phyloP scores from a whole-genome alignment of 2,113 vertebrate species.

The Neofelis nebulosa region DNA sequence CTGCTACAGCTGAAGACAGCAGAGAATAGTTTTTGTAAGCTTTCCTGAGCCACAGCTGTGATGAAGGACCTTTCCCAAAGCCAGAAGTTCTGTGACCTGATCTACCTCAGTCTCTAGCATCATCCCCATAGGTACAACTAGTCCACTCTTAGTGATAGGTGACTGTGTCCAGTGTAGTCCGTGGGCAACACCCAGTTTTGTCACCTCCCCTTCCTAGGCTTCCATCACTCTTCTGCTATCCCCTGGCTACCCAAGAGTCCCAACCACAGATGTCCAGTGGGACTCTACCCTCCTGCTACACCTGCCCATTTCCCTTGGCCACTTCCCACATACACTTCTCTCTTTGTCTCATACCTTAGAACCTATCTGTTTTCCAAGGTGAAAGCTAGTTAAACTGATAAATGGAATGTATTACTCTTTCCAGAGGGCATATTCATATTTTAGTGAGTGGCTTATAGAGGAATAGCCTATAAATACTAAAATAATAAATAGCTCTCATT shows the following conservation, averaged over 20 bases:
- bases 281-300: background rate
- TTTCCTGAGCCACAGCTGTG: background rate
- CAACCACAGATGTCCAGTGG: background rate
- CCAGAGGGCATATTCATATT: background rate
- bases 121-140: background rate
- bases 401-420: background rate
- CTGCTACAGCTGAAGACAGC: background rate
- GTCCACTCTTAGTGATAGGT: background rate
- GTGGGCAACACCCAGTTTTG: background rate
- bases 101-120: accelerated
- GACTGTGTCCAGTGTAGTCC: background rate
- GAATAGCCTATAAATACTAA: background rate
- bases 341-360: background rate
- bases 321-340: background rate
- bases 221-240: background rate
- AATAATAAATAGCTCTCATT: background rate
- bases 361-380: background rate
- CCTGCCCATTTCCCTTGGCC: background rate
- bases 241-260: background rate
- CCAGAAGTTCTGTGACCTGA: background rate
- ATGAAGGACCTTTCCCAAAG: background rate
- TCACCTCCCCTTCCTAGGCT: background rate
- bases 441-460: background rate
- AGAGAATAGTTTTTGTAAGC: background rate
- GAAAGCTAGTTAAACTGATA: background rate